These are phyloP conservation scores for Tangara arthus DNA, from an alignment of 2,797 vertebrate genomes.

Conservation along the genomic window DNA sequence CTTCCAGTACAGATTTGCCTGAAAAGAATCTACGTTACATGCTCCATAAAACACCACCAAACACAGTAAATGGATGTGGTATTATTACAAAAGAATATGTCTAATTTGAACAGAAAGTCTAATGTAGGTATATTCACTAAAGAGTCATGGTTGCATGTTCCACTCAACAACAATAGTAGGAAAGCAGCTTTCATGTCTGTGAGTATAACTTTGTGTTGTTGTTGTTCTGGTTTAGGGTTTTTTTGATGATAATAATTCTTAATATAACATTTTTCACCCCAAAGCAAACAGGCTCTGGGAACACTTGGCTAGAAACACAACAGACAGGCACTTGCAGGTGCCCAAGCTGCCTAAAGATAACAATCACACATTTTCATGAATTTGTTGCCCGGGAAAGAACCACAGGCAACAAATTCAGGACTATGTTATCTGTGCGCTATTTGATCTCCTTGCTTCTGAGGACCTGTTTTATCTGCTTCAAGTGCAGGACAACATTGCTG, in stretches of 20 bases:
- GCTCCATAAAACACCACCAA: not conserved
- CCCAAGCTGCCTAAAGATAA: not conserved
- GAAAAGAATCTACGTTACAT: not conserved
- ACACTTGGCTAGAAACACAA: not conserved
- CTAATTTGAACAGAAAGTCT: not conserved
- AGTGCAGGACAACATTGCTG: not conserved
- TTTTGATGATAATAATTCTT: not conserved
- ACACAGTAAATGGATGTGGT: not conserved
- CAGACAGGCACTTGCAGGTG: not conserved
- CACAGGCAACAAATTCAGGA: not conserved
- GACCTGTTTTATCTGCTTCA: not conserved
- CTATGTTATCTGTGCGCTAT: not conserved
- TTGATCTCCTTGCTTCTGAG: not conserved
- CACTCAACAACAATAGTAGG: not conserved
- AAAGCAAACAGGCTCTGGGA: not conserved
- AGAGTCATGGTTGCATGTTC: not conserved
- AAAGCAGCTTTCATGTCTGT: not conserved
- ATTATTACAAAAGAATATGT: not conserved
- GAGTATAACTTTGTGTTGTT: not conserved
- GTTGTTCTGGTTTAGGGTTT: not conserved
- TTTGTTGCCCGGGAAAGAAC: not conserved
- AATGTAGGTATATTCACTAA: not conserved
- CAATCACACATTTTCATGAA: not conserved
- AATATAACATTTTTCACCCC: not conserved
- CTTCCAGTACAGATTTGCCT: not conserved